Percentiles rank a stretch among this genome's conserved stretches.
These are phyloP conservation scores for Calameuta filiformis DNA, from an alignment of 2,888 invertebrate species.

Conservation along the genomic window DNA sequence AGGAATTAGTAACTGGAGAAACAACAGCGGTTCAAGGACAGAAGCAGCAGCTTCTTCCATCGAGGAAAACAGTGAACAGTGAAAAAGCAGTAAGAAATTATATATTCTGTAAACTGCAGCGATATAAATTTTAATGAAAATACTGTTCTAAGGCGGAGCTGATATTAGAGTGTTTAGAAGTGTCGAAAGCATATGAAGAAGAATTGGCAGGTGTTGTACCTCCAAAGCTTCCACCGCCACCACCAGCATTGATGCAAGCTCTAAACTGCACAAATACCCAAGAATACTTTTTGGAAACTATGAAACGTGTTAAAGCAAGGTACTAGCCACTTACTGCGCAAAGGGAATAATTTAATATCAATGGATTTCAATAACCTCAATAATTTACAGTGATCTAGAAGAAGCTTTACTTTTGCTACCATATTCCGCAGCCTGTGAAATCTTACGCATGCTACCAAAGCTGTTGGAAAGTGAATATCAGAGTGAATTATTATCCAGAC, in stretches of 20 bases:
- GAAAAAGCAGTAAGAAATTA: constrained; percentile 81
- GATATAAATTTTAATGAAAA: background rate
- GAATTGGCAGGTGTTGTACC: constrained; percentile 70
- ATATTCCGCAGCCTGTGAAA: constrained; percentile 81
- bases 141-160: constrained; percentile 77
- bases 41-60: constrained; percentile 83
- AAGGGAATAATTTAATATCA: constrained; percentile 6
- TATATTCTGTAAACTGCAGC: background rate
- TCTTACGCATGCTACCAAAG: constrained; percentile 78
- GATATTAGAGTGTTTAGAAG: constrained; percentile 89
- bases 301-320: constrained; percentile 86
- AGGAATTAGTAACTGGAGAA: constrained; percentile 79
- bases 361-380: constrained; percentile 16
- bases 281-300: constrained; percentile 84
- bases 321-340: constrained; percentile 53
- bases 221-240: constrained; percentile 68
- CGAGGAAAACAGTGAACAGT: constrained; percentile 88
- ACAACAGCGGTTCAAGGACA: constrained; percentile 76
- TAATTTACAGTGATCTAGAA: constrained; percentile 83
- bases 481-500: constrained; percentile 81
- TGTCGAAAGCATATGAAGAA: constrained; percentile 74
- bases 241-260: constrained; percentile 86
- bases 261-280: constrained; percentile 78
- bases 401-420: constrained; percentile 89
- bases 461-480: constrained; percentile 77